Evolutionary conservation across 2,888 invertebrate species (phyloP).

Genomic region (Drosophila meridiana): DNA sequence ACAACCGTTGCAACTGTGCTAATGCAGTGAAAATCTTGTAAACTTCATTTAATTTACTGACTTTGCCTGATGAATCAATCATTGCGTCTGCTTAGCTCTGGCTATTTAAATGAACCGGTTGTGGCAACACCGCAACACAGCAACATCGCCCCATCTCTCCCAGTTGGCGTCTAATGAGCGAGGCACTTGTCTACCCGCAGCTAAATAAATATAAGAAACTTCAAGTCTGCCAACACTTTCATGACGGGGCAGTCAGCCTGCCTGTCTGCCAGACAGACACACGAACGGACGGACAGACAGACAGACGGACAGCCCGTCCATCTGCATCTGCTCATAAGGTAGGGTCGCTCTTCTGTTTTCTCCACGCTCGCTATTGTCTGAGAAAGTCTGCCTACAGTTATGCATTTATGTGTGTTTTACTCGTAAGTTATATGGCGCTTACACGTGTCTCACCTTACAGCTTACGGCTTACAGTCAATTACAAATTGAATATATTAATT

Average conservation of each 20-base stretch:
- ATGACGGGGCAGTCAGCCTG: conserved; percentile 32
- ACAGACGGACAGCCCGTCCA: conserved; percentile 1
- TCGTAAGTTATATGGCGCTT: conserved; percentile 38
- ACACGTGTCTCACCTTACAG: conserved; percentile 41
- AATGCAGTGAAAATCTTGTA: conserved; percentile 63
- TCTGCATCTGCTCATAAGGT: conserved; percentile 34
- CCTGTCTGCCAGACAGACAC: conserved; percentile 1
- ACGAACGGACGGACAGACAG: not conserved
- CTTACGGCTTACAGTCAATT: conserved; percentile 30
- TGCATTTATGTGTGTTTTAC: not conserved
- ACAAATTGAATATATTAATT: conserved; percentile 56
- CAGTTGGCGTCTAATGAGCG: conserved; percentile 53
- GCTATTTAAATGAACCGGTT: conserved; percentile 75
- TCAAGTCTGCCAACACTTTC: conserved; percentile 40
- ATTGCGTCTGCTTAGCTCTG: conserved; percentile 61
- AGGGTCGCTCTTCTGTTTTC: conserved; percentile 61
- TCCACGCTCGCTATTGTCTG: conserved; percentile 48
- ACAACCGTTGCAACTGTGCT: conserved; percentile 50
- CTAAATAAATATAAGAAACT: conserved; percentile 27
- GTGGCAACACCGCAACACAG: not conserved
- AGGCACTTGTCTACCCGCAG: conserved; percentile 64
- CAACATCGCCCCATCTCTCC: conserved; percentile 15
- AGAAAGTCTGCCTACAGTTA: conserved; percentile 51
- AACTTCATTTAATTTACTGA: conserved; percentile 68
- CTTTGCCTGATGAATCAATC: conserved; percentile 71